Percentiles rank a stretch among this genome's conserved stretches.
phyloP scores from a whole-genome alignment of 2,888 invertebrate species.

The Notocelia uddmanniana region DNA sequence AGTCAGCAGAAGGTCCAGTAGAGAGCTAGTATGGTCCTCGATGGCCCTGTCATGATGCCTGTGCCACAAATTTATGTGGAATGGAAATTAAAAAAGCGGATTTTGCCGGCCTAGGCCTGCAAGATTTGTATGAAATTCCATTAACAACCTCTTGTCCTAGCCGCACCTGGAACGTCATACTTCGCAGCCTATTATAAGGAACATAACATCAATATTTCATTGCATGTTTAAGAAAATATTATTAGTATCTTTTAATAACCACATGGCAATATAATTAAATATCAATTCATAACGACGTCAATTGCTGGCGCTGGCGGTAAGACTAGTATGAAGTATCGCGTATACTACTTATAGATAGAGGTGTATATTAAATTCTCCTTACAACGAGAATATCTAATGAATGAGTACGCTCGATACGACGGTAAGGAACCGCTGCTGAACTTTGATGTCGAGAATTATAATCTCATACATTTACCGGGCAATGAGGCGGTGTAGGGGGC shows the following conservation, averaged over 20 bases:
- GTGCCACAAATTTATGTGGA: too few species aligned
- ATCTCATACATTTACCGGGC: slow-evolving; percentile 3
- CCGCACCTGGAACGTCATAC: too few species aligned
- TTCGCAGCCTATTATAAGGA: too few species aligned
- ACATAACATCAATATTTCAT: too few species aligned
- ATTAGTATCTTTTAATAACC: background rate
- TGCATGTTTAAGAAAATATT: too few species aligned
- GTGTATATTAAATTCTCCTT: slow-evolving; percentile 28
- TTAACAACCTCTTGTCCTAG: too few species aligned
- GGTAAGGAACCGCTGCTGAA: slow-evolving; percentile 21
- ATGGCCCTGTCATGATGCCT: too few species aligned
- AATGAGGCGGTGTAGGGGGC: slow-evolving; percentile 15
- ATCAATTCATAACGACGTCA: slow-evolving; percentile 8
- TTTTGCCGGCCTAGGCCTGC: too few species aligned
- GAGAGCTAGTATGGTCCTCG: too few species aligned
- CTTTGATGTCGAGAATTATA: slow-evolving; percentile 27
- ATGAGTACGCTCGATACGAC: slow-evolving; percentile 32
- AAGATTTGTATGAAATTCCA: too few species aligned
- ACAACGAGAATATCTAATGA: slow-evolving; percentile 42
- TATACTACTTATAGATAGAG: slow-evolving; percentile 5
- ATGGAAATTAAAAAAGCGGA: too few species aligned
- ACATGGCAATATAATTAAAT: background rate
- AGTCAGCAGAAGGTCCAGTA: too few species aligned
- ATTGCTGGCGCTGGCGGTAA: slow-evolving; percentile 5
- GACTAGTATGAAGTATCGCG: slow-evolving; percentile 19